Conservation (phyloP, 2,888 invertebrate species). For the Hydropsyche betteni region DNA sequence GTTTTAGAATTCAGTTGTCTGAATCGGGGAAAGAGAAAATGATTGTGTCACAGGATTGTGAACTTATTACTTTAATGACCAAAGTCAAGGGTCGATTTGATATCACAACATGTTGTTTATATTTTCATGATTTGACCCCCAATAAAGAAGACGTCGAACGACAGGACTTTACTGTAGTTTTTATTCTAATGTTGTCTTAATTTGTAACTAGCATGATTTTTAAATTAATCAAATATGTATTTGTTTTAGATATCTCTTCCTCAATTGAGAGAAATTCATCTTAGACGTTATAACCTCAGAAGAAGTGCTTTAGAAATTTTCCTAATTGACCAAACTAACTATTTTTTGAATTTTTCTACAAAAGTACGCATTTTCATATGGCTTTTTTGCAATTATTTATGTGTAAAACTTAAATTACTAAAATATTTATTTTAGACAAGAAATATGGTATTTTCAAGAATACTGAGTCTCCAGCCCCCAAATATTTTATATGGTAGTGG, state of each 20-base stretch:
- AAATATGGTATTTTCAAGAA: slow-evolving; percentile 70
- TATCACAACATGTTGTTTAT: slow-evolving; percentile 68
- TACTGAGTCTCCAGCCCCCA: slow-evolving; percentile 68
- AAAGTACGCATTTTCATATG: slow-evolving; percentile 59
- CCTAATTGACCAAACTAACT: slow-evolving; percentile 71
- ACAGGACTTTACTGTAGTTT: slow-evolving; percentile 60
- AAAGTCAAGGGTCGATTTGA: slow-evolving; percentile 70
- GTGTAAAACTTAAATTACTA: background rate
- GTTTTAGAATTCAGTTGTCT: slow-evolving; percentile 50
- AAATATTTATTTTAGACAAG: slow-evolving; percentile 60
- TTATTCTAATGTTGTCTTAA: background rate
- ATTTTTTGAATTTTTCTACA: slow-evolving; percentile 70
- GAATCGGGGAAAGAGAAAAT: slow-evolving; percentile 66
- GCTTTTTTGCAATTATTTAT: background rate
- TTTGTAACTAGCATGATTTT: slow-evolving; percentile 32
- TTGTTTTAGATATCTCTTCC: slow-evolving; percentile 64
- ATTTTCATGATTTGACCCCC: slow-evolving; percentile 68
- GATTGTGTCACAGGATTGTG: slow-evolving; percentile 69
- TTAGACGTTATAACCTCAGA: slow-evolving; percentile 70
- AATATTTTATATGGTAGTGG: slow-evolving; percentile 69
- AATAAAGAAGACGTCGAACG: slow-evolving; percentile 63
- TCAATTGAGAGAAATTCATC: slow-evolving; percentile 70
- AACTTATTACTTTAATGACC: slow-evolving; percentile 69
- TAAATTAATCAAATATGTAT: slow-evolving; percentile 43
- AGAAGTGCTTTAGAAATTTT: slow-evolving; percentile 73